Base-by-base conservation (phyloP, 1,140 invertebrate species). In the Pseudachorutes palmiensis region DNA sequence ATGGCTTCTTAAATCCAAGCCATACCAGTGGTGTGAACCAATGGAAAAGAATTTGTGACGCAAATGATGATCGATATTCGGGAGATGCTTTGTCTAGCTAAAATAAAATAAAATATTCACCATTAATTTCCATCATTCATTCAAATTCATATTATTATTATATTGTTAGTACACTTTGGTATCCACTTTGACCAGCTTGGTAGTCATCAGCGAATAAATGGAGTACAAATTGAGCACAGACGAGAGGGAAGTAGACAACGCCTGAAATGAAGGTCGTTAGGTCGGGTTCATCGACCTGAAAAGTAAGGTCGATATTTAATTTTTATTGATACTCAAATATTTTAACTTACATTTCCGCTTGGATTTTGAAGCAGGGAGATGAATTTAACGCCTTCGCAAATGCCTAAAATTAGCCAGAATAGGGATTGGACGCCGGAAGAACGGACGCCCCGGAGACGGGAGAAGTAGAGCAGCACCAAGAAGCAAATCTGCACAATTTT, bases 361-460 rank as follows among this genome's bases (percentile, higher is more conserved):
- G 36, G 9, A 55, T 32, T 2, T 3, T 19, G 19, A 60, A 72
- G 62, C 36, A 71, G 83, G 57, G 84, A 85, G 72, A 89, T 82
- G 73, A 89, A 88, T 74, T 87, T 87, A 26, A 90, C 81, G 69
- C 87, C 77, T 31, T 87, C 87, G 69, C 86, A 32, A 33, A 94
- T 16, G 2, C 81, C 77, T 51, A 89, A 76, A 2, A 91, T 76
- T 32, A 92, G 81, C 91, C 91, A 96, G 79, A 94, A 96, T 49
- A 91, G 78, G 76, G 94, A 94, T 72, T 92, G 79, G 58, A 91
- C 81, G 28, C 92, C 93, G n/a, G 93, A 95, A n/a, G 90, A 88
- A 73, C 87, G 81, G 69, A 94, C 81, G 30, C 92, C 93, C 82
- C 85, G 83, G 80, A 70, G 91, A 79, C 67, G 94, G 80, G 36